These are phyloP conservation scores for Liolophura sinensis DNA, from an alignment of 1,140 invertebrate genomes.

Conservation along the genomic window DNA sequence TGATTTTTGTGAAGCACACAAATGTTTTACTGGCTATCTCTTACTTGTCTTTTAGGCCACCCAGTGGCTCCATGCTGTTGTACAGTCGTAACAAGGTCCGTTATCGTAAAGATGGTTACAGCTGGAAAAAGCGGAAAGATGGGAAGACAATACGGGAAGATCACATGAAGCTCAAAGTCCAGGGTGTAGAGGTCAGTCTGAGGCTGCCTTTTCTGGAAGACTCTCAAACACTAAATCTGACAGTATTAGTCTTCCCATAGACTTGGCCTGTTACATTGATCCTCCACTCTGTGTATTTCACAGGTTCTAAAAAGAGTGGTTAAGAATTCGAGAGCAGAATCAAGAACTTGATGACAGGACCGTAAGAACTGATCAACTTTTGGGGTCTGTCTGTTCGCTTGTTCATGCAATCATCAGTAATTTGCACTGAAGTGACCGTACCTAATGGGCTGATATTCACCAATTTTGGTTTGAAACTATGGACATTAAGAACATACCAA, in stretches of 20 bases:
- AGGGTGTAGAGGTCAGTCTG: slow-evolving; percentile 83
- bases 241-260: slow-evolving; percentile 3
- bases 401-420: too few relatives aligned
- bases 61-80: slow-evolving; percentile 95
- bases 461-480: too few relatives aligned
- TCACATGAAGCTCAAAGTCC: slow-evolving; percentile 99
- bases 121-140: slow-evolving; percentile 98
- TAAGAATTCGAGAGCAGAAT: too few relatives aligned
- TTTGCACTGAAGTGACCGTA: too few relatives aligned
- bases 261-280: neutral
- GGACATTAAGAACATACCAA: too few relatives aligned
- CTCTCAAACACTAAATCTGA: neutral
- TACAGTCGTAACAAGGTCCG: slow-evolving; percentile 95
- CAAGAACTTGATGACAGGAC: too few relatives aligned
- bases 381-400: too few relatives aligned
- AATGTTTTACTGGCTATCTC: neutral
- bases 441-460: too few relatives aligned
- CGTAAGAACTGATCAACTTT: too few relatives aligned
- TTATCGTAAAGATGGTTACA: slow-evolving; percentile 95
- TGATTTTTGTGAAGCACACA: neutral
- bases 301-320: too few relatives aligned
- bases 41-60: slow-evolving; percentile 66
- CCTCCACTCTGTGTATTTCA: too few relatives aligned
- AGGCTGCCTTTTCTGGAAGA: too few relatives aligned
- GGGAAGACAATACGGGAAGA: slow-evolving; percentile 97